Percentiles rank a stretch among this genome's conserved stretches.
Conservation (phyloP, 1,140 invertebrate species). For the Meloidogyne hapla region DNA sequence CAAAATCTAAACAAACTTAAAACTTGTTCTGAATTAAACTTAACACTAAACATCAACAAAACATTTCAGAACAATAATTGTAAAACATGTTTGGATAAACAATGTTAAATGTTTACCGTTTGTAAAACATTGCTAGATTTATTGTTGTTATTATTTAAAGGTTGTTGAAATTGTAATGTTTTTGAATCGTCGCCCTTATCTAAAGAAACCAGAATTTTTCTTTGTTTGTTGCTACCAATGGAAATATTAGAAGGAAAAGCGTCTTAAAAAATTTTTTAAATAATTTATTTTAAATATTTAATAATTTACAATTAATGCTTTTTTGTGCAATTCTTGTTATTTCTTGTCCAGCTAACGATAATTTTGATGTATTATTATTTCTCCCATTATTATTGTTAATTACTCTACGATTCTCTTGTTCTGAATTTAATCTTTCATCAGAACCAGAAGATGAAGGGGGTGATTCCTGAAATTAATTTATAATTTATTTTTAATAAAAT, state of each 20-base stretch:
- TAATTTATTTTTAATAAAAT: not conserved
- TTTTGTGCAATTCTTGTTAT: slow-evolving; percentile 1
- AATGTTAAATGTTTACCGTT: not conserved
- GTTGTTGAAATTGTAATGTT: not conserved
- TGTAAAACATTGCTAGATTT: not conserved
- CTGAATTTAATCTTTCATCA: not conserved
- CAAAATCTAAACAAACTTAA: not conserved
- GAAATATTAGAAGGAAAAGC: not conserved
- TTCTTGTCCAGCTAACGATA: not conserved
- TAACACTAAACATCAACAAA: not conserved
- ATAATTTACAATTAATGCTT: not conserved
- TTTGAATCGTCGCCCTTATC: not conserved
- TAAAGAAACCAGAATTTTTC: not conserved
- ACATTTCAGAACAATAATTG: not conserved
- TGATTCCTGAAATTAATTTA: not conserved
- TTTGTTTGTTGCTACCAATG: not conserved
- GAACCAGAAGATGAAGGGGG: not conserved
- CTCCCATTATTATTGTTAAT: not conserved
- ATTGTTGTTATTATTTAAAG: not conserved
- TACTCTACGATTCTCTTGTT: not conserved
- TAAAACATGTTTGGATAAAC: not conserved
- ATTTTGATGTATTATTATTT: not conserved
- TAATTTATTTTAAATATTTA: not conserved
- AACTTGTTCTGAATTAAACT: not conserved
- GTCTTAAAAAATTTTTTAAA: not conserved